phyloP scores from a whole-genome alignment of 2,888 invertebrate genomes.

The Diaphora mendica region DNA sequence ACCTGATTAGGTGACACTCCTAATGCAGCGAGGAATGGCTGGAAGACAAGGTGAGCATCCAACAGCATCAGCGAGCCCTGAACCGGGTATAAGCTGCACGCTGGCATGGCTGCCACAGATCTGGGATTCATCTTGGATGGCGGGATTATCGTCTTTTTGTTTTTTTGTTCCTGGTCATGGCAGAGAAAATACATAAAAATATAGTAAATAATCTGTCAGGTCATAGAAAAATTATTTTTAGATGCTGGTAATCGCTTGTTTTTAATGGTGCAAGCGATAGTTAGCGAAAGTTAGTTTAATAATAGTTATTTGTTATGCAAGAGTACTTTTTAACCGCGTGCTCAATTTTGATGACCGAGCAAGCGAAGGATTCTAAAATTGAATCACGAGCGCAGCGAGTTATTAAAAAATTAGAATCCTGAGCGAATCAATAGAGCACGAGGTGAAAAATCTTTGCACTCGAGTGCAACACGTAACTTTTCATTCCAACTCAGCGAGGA shows the following conservation, averaged over 20 bases:
- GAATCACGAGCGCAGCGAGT: too few species aligned
- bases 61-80: slow-evolving; percentile 94
- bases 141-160: slow-evolving; percentile 83
- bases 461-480: too few species aligned
- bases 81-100: slow-evolving; percentile 90
- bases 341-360: too few species aligned
- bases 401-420: too few species aligned
- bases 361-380: too few species aligned
- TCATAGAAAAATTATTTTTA: neutral
- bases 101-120: slow-evolving; percentile 79
- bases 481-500: too few species aligned
- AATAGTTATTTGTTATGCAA: too few species aligned
- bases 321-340: too few species aligned
- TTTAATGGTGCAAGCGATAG: neutral
- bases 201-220: neutral
- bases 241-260: neutral
- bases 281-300: too few species aligned
- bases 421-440: too few species aligned
- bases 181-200: neutral
- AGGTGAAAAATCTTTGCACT: too few species aligned
- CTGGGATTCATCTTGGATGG: slow-evolving; percentile 78
- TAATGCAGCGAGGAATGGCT: slow-evolving; percentile 94
- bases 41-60: slow-evolving; percentile 97
- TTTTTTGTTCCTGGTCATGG: slow-evolving; percentile 74
- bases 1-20: slow-evolving; percentile 96